Conservation (phyloP, 2,113 vertebrate species). For the Microtus oregoni region DNA sequence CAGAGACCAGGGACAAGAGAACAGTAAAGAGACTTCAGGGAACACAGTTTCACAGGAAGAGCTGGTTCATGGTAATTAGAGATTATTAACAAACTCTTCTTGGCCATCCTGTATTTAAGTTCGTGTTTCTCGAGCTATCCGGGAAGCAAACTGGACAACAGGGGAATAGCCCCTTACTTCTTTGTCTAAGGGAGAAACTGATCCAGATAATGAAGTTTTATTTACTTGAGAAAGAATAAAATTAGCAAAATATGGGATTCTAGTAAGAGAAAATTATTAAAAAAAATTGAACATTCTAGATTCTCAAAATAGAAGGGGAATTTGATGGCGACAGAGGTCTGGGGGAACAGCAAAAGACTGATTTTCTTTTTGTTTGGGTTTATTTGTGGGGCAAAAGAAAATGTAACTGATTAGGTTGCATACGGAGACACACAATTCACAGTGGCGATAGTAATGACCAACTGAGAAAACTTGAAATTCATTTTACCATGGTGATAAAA, state of each 20-base stretch:
- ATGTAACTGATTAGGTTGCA: not conserved
- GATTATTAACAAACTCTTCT: too few species aligned
- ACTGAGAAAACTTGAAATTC: not conserved
- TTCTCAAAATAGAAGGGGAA: not conserved
- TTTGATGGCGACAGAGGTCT: slow-evolving; percentile 1
- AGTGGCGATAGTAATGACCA: not conserved
- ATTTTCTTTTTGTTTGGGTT: not conserved
- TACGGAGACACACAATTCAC: not conserved
- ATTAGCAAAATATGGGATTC: not conserved
- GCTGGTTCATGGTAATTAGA: too few species aligned
- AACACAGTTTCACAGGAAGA: not conserved
- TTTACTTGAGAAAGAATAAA: not conserved
- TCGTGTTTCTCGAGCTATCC: not conserved
- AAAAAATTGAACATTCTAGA: slow-evolving; percentile 50
- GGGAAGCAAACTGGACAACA: not conserved
- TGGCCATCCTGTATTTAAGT: too few species aligned
- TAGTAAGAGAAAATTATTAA: slow-evolving; percentile 11
- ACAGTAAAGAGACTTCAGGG: not conserved
- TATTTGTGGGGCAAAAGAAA: not conserved
- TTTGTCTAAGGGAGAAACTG: not conserved
- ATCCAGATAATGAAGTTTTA: not conserved
- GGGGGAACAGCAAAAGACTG: not conserved
- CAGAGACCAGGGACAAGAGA: not conserved
- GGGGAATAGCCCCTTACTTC: not conserved
- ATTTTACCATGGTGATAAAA: not conserved